Base-by-base conservation (phyloP, 2,113 vertebrate genomes). In the Trinectes maculatus region DNA sequence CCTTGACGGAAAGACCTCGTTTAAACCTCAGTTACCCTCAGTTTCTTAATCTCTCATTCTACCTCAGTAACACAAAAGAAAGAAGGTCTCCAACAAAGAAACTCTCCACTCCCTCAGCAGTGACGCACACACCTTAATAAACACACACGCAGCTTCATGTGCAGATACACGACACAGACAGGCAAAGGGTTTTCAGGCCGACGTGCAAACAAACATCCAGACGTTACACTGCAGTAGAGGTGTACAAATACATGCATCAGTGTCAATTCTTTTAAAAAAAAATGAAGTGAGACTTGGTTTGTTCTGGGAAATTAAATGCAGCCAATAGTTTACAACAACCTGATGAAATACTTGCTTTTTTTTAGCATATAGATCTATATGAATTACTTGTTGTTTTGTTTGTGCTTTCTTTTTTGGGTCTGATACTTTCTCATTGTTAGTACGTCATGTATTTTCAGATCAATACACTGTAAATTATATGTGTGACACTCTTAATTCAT, bases 1-100 rank as follows among this genome's bases (percentile, higher is more conserved):
- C 82, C 80, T 89, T 85, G 86, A 91, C 82, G 82, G 69, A 85
- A 85, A 84, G 83, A 89, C 89, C 88, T 91, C 89, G 83, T 76
- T 65, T 77, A 85, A 88, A 89, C 89, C 87, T 89, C 82, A 85
- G 79, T 71, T 82, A 85, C 60, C 67, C 74, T 89, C 83, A 87
- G 51, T 71, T 67, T 87, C 74, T 80, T 75, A 65, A 80, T 74
- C 79, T 85, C 70, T 85, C 85, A 87, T 85, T 87, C 87, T 91
- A 91, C 89, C 89, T 91, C 89, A 91, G 71, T 76, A 47, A 86
- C 83, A 68, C 70, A 78, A 71, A 79, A 11, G 48, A 15, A 51
- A 64, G 43, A 77, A 44, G 18, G 70, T 79, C 71, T 68, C 56
- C 53, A 49, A 29, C 56, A 76, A 67, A 62, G 70, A 47, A 26